Base-by-base conservation (phyloP, 2,888 invertebrate genomes). In the Phragmatobia fuliginosa region DNA sequence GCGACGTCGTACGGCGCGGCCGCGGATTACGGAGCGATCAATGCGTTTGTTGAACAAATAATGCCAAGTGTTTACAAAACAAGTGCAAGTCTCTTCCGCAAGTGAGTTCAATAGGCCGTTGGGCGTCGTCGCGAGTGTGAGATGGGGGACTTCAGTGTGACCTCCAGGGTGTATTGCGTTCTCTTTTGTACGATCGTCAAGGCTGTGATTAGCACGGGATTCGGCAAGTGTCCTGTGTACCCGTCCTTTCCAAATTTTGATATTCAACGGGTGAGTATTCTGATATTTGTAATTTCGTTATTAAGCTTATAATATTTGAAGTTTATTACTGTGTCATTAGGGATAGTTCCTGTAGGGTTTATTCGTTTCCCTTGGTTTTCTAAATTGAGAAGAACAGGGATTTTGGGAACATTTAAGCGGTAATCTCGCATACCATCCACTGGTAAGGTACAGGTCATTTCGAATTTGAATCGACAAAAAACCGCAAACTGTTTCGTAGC, bases 221-320 rank as follows among this genome's bases (percentile, higher is more conserved):
- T 97, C 59, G 97, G 97, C 74, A 96, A 95, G 84, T 97, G 97
- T 83, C 97, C 97, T 8, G 95, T 96, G 77, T 96, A 97, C 87
- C 96, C 96, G 65, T 95, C 96, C 80, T 95, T 97, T 89, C 96
- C 96, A 52, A 94, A 96, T 89, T 97, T 97, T 83, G 96, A 97
- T 83, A 92, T 97, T 77, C 95, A 95, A 74, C 95, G 94, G 92
- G 97, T 97, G 88, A 96, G 96, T 95, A 76, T 18, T 16, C 16
- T 28, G 18, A 8, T 41, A 11, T 28, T 32, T 38, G 18, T 56
- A 16, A 25, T 25, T 25, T 52, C 25, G 25, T 1, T 52, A 52
- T 52, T 52, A 52, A 2, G 11, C 4, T 25, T 49, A 10, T 28
- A 52, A 52, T 25, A 52, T 2, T 25, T 52, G 10, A 25, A 25